Base-by-base conservation (phyloP, 1,140 invertebrate species). In the Heliconius melpomene region DNA sequence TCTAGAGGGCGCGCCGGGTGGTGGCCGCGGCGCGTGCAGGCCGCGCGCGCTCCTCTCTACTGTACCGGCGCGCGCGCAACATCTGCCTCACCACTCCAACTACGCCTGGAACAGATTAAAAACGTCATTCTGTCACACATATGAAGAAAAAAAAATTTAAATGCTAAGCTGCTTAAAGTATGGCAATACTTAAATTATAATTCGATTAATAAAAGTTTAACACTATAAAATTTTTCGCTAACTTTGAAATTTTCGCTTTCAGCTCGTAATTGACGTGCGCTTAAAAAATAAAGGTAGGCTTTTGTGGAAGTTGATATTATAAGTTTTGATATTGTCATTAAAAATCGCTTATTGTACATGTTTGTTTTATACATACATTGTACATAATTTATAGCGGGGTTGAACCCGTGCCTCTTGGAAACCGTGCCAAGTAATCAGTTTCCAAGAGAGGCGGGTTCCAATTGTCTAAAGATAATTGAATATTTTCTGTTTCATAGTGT, bases 11-110 rank as follows among this genome's bases (percentile, higher is more conserved):
- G 92, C 90, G 90, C 89, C 88, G 86, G 85, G 79, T 84, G 84
- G 78, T 85, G 85, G 88, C 87, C 88, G 91, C 91, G 85, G 83
- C 86, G 88, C 88, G 84, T 88, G 88, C 86, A 80, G 86, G 88
- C 86, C 90, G 87, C 90, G 88, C 91, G 89, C 91, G 89, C 92
- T 91, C 89, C 88, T 89, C 82, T 85, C 83, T 89, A 81, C 85
- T 82, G 79, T 75, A 81, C 83, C 83, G 81, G 83, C 87, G 86
- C 89, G 87, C 90, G 85, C 88, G 87, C 86, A 85, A 89, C 92
- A 94, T 94, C 88, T 93, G 91, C 87, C 75, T 86, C 83, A 84
- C 83, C 83, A 81, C 85, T 89, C 76, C 86, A 85, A 80, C 84
- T 84, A 87, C 87, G 83, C 84, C 88, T 92, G 83, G 60, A 32